Evolutionary conservation across 2,797 vertebrate species (phyloP).

Genomic region (Oreortyx pictus): DNA sequence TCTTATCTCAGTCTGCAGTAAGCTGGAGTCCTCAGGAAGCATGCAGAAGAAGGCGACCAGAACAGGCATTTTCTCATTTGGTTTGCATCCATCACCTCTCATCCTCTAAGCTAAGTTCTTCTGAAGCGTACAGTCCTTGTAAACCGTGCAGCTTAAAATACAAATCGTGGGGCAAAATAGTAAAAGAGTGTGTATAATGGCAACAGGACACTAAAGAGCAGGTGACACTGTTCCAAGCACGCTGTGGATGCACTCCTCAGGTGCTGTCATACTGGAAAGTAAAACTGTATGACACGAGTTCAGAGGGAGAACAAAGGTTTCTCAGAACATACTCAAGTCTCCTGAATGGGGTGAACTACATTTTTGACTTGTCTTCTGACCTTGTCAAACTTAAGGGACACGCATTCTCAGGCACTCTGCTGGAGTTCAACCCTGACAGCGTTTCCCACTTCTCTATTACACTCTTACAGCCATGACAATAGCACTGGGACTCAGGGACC

Average conservation of each 20-base stretch:
- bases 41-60: not conserved
- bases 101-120: not conserved
- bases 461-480: not conserved
- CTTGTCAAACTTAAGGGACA: not conserved
- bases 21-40: not conserved
- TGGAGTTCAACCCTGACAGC: not conserved
- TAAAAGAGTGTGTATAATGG: not conserved
- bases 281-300: not conserved
- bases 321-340: not conserved
- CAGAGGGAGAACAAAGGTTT: not conserved
- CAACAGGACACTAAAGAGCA: not conserved
- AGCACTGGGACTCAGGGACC: fast-evolving
- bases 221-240: not conserved
- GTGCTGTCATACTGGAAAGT: not conserved
- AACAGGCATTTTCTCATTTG: not conserved
- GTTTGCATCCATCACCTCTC: not conserved
- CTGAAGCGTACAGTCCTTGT: not conserved
- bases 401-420: not conserved
- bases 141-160: not conserved
- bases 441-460: not conserved
- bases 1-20: not conserved
- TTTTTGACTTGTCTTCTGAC: not conserved
- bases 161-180: not conserved
- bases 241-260: not conserved
- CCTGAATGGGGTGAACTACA: not conserved